phyloP scores from a whole-genome alignment of 2,888 invertebrate genomes.

The Exocentrus adspersus region DNA sequence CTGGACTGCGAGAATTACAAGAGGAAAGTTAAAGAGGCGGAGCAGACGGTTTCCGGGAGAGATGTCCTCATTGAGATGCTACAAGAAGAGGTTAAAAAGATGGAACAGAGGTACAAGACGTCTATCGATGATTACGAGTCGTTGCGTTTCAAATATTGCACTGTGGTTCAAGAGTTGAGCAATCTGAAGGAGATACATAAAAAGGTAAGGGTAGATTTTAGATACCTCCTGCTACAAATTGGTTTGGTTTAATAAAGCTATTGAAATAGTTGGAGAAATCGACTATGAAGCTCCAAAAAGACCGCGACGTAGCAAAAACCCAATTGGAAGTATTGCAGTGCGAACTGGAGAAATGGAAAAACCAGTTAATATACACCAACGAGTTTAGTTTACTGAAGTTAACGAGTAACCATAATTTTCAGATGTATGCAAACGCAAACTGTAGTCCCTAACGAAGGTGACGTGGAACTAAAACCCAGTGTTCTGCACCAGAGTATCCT shows the following conservation, averaged over 20 bases:
- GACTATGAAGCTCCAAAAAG: not conserved
- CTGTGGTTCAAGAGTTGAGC: slow-evolving; percentile 31
- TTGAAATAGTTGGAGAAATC: slow-evolving; percentile 23
- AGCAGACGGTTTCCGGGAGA: slow-evolving; percentile 31
- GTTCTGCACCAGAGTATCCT: not conserved
- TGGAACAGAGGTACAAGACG: slow-evolving; percentile 30
- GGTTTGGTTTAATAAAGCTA: not conserved
- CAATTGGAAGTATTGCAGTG: not conserved
- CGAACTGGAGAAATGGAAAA: slow-evolving; percentile 11
- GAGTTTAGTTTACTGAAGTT: not conserved
- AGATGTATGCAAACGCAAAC: not conserved
- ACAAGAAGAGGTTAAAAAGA: slow-evolving; percentile 37
- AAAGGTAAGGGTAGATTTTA: slow-evolving; percentile 25
- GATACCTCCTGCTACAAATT: not conserved
- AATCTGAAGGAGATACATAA: slow-evolving; percentile 34
- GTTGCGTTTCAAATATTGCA: slow-evolving; percentile 33
- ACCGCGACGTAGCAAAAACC: not conserved
- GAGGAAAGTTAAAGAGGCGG: slow-evolving; percentile 33
- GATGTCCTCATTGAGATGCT: slow-evolving; percentile 37
- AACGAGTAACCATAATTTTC: not conserved
- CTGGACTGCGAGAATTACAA: slow-evolving; percentile 31
- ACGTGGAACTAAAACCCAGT: not conserved
- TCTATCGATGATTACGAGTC: slow-evolving; percentile 38
- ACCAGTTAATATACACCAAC: slow-evolving; percentile 36
- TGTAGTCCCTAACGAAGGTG: not conserved